phyloP scores from a whole-genome alignment of 53 echinoderm and acorn worm species.

The Paelopatides confundens region DNA sequence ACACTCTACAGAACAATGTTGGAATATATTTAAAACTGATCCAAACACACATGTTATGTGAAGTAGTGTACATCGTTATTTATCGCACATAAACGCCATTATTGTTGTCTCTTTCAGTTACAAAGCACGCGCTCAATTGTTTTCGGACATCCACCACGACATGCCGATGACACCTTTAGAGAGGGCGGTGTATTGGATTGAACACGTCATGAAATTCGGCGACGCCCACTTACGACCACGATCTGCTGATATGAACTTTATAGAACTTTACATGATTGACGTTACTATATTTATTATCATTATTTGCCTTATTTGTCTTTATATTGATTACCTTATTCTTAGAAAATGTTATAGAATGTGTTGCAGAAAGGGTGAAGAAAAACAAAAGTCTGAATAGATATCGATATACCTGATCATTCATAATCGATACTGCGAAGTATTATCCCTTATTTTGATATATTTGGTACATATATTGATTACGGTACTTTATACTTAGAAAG shows the following conservation, averaged over 20 bases:
- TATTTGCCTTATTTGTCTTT: background rate
- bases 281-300: slow-evolving; percentile 51
- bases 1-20: too few relatives aligned
- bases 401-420: too few relatives aligned
- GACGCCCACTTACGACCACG: slow-evolving; percentile 74
- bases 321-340: slow-evolving; percentile 37
- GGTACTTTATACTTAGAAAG: too few relatives aligned
- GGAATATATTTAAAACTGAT: too few relatives aligned
- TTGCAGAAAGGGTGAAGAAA: background rate
- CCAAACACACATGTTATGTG: too few relatives aligned
- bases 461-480: too few relatives aligned
- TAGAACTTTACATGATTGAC: slow-evolving; percentile 57
- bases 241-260: slow-evolving; percentile 64
- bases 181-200: slow-evolving; percentile 81
- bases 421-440: too few relatives aligned
- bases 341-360: slow-evolving; percentile 48
- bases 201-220: slow-evolving; percentile 78
- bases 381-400: too few relatives aligned
- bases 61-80: too few relatives aligned
- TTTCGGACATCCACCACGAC: slow-evolving; percentile 55
- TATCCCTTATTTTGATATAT: too few relatives aligned
- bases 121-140: background rate
- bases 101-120: background rate
- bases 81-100: too few relatives aligned
- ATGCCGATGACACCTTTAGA: slow-evolving; percentile 53